Conservation (phyloP, 2,113 vertebrate species). For the Ciconia boyciana region DNA sequence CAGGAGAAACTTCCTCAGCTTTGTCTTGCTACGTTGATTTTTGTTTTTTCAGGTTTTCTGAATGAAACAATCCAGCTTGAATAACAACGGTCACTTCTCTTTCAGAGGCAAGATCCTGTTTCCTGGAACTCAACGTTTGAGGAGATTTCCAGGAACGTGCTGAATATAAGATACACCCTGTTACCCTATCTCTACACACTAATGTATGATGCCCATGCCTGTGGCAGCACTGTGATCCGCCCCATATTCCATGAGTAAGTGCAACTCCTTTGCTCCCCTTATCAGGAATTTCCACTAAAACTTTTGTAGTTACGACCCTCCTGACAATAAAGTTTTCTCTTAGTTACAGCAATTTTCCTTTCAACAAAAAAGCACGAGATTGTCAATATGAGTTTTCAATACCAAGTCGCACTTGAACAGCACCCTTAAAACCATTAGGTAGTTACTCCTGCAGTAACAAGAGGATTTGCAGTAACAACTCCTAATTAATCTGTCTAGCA, state of each 20-base stretch:
- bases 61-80: background rate
- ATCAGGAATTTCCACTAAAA: background rate
- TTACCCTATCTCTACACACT: conserved; percentile 90
- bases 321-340: background rate
- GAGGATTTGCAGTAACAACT: background rate
- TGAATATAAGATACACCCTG: conserved; percentile 86
- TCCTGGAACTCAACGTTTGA: conserved; percentile 75
- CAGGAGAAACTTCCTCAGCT: background rate
- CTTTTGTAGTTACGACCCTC: fast-evolving
- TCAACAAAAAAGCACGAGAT: background rate
- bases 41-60: background rate
- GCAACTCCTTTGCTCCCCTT: background rate
- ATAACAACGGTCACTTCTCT: background rate
- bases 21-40: fast-evolving
- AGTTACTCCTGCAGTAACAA: background rate
- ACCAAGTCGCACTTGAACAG: background rate
- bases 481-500: background rate
- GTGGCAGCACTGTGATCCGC: conserved; percentile 84
- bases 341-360: background rate
- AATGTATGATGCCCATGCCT: conserved; percentile 79
- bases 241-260: conserved; percentile 91
- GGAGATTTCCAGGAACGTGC: conserved; percentile 63
- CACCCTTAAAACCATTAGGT: background rate
- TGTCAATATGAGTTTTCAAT: background rate
- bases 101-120: conserved; percentile 89